Evolutionary conservation across 64 coral and sea anemone species (phyloP).

Genomic region (Acropora yongei): DNA sequence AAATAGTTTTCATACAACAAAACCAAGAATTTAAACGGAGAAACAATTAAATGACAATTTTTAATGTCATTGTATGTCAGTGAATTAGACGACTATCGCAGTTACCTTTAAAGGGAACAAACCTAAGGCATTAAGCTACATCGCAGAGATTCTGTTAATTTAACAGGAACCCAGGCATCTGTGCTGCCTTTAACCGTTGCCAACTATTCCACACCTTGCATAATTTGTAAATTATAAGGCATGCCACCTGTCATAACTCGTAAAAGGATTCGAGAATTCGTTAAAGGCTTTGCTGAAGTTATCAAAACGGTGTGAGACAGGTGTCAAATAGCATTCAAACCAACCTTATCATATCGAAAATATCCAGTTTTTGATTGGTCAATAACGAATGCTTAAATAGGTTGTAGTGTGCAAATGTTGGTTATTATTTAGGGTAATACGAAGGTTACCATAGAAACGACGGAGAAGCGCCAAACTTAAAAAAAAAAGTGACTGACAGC

Average conservation of each 20-base stretch:
- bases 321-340: conserved; percentile 4
- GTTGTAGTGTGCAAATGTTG: too few relatives aligned
- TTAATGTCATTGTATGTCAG: not conserved
- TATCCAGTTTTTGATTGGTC: not conserved
- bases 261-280: not conserved
- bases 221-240: not conserved
- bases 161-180: not conserved
- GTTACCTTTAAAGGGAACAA: not conserved
- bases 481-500: too few relatives aligned
- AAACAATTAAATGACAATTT: too few relatives aligned
- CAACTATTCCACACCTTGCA: not conserved
- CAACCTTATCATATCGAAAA: not conserved
- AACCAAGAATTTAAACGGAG: not conserved
- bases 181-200: not conserved
- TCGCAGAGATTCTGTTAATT: not conserved
- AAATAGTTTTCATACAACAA: not conserved
- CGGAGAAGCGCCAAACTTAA: too few relatives aligned
- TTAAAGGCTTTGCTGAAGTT: not conserved
- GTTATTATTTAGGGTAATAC: too few relatives aligned
- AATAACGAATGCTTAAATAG: not conserved
- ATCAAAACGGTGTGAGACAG: not conserved
- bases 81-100: not conserved
- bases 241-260: not conserved
- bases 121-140: not conserved
- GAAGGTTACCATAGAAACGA: too few relatives aligned